A percentile compares a stretch with the other conserved stretches of the same genome.
These are phyloP conservation scores for Castor canadensis DNA, from an alignment of 2,113 vertebrate species.

Conservation along the genomic window DNA sequence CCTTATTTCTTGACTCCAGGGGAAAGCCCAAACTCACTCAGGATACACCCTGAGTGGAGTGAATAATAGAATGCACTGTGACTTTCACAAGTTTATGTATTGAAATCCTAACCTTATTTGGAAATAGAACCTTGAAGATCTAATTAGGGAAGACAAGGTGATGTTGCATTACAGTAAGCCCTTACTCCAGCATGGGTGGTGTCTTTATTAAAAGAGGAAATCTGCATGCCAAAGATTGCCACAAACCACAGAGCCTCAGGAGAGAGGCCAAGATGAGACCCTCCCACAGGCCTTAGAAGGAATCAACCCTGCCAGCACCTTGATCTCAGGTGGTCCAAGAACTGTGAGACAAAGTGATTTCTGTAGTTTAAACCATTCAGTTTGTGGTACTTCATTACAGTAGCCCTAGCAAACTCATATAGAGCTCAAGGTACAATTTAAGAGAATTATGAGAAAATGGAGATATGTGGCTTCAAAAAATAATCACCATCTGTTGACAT, in stretches of 20 bases:
- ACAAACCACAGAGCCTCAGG: background rate
- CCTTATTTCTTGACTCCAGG: background rate
- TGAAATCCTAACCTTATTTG: background rate
- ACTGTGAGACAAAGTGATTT: background rate
- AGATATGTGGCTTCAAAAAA: background rate
- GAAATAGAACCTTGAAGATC: background rate
- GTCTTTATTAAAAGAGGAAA: background rate
- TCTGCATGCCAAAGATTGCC: background rate
- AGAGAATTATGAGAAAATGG: background rate
- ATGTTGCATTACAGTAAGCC: background rate
- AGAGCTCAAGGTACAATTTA: background rate
- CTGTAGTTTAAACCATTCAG: background rate
- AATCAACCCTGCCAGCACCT: background rate
- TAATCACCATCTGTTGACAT: background rate
- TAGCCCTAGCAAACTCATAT: background rate
- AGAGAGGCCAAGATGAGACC: background rate
- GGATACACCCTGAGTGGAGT: background rate
- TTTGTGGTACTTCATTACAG: background rate
- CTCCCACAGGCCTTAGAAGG: background rate
- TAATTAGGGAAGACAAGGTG: background rate
- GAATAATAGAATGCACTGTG: background rate
- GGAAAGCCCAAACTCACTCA: background rate
- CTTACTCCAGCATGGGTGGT: background rate
- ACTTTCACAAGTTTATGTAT: background rate
- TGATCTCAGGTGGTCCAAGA: background rate